phyloP scores from a whole-genome alignment of 1,140 invertebrate genomes.

The Tenebrio molitor region DNA sequence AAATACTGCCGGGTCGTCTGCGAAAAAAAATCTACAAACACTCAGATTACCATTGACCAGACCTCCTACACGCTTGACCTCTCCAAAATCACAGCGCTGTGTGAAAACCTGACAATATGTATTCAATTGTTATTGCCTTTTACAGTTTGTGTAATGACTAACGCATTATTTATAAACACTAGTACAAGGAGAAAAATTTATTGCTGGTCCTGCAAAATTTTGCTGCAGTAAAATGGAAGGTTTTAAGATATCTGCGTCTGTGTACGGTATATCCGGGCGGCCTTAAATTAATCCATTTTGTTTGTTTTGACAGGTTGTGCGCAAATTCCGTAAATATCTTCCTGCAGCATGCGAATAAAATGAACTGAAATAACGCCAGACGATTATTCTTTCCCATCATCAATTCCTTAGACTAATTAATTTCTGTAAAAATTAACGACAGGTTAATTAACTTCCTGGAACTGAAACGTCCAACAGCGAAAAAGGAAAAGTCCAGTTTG shows the following conservation, averaged over 20 bases:
- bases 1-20: neutral
- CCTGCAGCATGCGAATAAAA: neutral
- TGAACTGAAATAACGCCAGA: neutral
- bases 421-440: constrained; percentile 1
- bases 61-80: neutral
- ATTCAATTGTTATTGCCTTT: neutral
- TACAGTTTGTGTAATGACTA: too few species aligned
- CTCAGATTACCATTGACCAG: constrained; percentile 5
- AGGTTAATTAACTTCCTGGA: constrained; percentile 24
- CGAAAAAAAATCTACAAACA: neutral
- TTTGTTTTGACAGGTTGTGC: neutral
- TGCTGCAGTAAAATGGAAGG: too few species aligned
- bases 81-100: neutral
- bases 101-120: neutral
- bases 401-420: neutral
- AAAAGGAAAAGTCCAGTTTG: neutral
- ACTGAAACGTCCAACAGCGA: neutral
- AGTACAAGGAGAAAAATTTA: too few species aligned
- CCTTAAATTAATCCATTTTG: neutral
- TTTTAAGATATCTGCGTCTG: too few species aligned
- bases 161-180: too few species aligned
- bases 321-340: neutral
- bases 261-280: neutral
- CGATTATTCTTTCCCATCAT: neutral
- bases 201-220: too few species aligned